Base-by-base conservation (phyloP, 2,888 invertebrate species). In the Calliopum simillimum region DNA sequence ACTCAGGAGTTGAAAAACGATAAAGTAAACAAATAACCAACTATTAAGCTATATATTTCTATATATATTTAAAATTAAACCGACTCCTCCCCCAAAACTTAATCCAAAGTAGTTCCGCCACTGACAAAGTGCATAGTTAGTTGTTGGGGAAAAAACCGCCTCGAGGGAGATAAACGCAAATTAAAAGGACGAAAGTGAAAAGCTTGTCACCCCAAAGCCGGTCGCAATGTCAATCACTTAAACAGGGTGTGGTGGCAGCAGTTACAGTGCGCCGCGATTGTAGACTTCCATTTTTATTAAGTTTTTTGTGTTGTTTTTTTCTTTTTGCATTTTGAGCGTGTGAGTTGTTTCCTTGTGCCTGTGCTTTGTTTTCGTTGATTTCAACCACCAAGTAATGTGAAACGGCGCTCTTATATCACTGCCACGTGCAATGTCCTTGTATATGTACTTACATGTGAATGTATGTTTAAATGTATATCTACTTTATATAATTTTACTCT, bases 141-240 rank as follows among this genome's bases (percentile, higher is more conserved):
- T 33, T 21, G 46, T 19, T 46, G 44, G 46, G 21, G 14, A 61
- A 58, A 68, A 46, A 43, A 67, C n/a, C n/a, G 70, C 75, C 75
- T 73, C 69, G 46, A 71, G 76, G 75, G 76, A 77, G 76, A 76
- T 77, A 76, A 77, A 76, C 74, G 74, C 76, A 77, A 77, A 77
- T 77, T 77, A 77, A 77, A 76, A 76, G 75, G 76, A 77, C 75
- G 76, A 77, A 77, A 77, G 77, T 77, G 77, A 77, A 77, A 77
- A 77, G 77, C 75, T 76, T 77, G 77, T 77, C 76, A 77, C 77
- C 76, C 76, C 76, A 74, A 73, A 72, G 74, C 74, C 72, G 59
- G 47, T 65, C 65, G 65, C 71, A 71, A 71, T 71, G 68, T 68
- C 71, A 71, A 71, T 71, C 71, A 71, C 68, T 69, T 64, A 67